Base-by-base conservation (phyloP, 1,140 invertebrate species). In the Hyles vespertilio region DNA sequence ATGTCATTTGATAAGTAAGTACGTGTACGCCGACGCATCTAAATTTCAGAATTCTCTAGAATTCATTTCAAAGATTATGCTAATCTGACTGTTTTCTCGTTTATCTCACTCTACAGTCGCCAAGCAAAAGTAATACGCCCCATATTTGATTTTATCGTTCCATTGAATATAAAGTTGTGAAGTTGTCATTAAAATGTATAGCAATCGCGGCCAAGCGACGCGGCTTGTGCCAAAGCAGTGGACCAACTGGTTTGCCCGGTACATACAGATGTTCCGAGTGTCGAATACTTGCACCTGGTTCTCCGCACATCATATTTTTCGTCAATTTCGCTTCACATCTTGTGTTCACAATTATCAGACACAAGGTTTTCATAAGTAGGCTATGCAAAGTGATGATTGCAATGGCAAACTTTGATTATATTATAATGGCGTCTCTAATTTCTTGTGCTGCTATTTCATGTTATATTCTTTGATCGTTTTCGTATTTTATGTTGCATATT, bases 301-400 rank as follows among this genome's bases (percentile, higher is more conserved):
- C 36, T 46, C 50, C 40, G 53, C 56, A 59, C 52, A 66, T 48
- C 51, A 36, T 48, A 33, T 56, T 54, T 67, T 67, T 61, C 48
- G 46, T 57, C 48, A 33, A 51, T 55, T 59, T 56, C 48, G 52
- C 58, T 57, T 59, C 54, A 67, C 52, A 65, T 72, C 36, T 66
- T 61, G 43, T 50, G 40, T 60, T 62, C 54, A 59, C 47, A 61
- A 32, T 48, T 63, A 74, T 65, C 67, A 70, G 64, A 57, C 56
- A 65, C 71, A 74, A 74, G 71, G 71, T 55, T 65, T 62, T 45
- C 11, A 36, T 52, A 74, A 56, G 53, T 70, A 62, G 71, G 71
- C 66, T 65, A 59, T 58, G 47, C 50, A 59, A 63, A 61, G 52
- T 53, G 32, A 36, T 22, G 46, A 48, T 48, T 48, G 12, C 36